phyloP scores from a whole-genome alignment of 2,888 invertebrate species.

The Drosophila ezoana region DNA sequence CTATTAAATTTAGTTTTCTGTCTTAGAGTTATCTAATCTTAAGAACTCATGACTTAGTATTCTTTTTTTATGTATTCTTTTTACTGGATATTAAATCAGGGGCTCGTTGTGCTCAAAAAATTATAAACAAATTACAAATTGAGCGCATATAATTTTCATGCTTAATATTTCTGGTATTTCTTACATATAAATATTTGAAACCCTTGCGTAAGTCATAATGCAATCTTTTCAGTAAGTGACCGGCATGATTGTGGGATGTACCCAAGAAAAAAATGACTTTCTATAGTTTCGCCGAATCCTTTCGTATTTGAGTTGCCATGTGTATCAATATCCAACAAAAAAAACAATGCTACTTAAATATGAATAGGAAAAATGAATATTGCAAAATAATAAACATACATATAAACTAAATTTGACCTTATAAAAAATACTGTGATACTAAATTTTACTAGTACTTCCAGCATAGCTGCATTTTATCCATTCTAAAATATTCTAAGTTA shows the following conservation, averaged over 20 bases:
- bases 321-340: conserved; percentile 28
- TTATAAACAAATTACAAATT: too few species aligned
- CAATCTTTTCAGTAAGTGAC: not conserved
- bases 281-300: not conserved
- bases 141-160: too few species aligned
- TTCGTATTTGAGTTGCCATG: conserved; percentile 16
- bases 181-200: too few species aligned
- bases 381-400: conserved; percentile 48
- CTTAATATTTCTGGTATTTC: too few species aligned
- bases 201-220: not conserved
- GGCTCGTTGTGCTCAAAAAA: too few species aligned
- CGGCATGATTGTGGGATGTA: not conserved
- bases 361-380: conserved; percentile 24
- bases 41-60: too few species aligned
- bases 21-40: too few species aligned
- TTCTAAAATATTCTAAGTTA: conserved; percentile 85
- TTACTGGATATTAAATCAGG: too few species aligned
- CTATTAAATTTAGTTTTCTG: too few species aligned
- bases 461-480: conserved; percentile 86
- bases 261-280: not conserved
- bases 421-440: conserved; percentile 85
- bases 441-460: conserved; percentile 86
- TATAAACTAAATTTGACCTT: conserved; percentile 82
- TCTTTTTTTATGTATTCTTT: too few species aligned
- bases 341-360: conserved; percentile 18